phyloP scores from a whole-genome alignment of 2,113 vertebrate species.

The Microcebus tavaratra region DNA sequence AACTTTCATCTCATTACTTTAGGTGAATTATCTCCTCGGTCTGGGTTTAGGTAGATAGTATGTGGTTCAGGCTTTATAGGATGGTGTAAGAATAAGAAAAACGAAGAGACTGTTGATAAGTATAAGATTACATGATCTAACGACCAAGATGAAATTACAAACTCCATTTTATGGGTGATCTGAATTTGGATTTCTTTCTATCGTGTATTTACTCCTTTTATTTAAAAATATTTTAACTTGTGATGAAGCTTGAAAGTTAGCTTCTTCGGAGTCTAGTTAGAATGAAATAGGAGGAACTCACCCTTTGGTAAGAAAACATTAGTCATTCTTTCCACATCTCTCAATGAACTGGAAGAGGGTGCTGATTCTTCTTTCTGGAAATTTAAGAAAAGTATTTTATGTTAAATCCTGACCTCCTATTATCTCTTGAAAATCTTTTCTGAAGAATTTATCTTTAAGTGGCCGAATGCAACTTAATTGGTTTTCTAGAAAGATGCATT shows the following conservation, averaged over 20 bases:
- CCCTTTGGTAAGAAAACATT: not conserved
- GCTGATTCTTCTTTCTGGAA: not conserved
- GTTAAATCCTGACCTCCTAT: not conserved
- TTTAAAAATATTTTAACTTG: not conserved
- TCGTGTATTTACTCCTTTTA: not conserved
- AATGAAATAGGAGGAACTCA: not conserved
- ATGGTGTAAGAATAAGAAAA: not conserved
- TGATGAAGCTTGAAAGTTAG: not conserved
- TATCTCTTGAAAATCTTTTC: not conserved
- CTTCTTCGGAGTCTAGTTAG: not conserved
- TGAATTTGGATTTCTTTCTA: not conserved
- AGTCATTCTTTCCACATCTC: not conserved
- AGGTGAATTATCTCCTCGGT: not conserved
- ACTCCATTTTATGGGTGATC: not conserved
- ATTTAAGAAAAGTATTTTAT: conserved; percentile 8
- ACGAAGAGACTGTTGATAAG: not conserved
- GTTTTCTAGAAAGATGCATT: not conserved
- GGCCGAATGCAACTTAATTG: not conserved
- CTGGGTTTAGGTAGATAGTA: not conserved
- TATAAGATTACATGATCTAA: not conserved
- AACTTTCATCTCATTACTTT: not conserved
- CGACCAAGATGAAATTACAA: not conserved
- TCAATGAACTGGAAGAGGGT: not conserved
- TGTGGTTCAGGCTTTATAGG: not conserved
- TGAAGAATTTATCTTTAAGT: not conserved